A percentile compares a stretch with the other conserved stretches of the same genome.
Conservation (phyloP, 2,113 vertebrate species). For the Apteryx mantelli region DNA sequence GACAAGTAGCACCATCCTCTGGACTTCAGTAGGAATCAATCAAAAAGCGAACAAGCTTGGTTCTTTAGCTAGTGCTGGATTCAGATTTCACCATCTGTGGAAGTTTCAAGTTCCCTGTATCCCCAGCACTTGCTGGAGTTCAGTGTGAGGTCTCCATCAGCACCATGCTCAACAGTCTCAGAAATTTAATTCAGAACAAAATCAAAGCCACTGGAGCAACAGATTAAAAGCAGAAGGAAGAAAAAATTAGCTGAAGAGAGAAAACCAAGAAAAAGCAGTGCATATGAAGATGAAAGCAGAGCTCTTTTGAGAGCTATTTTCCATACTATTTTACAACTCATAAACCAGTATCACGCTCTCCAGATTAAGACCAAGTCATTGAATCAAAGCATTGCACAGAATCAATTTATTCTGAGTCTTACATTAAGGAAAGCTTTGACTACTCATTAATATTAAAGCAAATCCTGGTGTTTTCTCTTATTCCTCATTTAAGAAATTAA, state of each 20-base stretch:
- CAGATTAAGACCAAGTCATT: background rate
- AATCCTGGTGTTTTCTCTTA: background rate
- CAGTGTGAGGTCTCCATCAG: background rate
- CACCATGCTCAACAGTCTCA: background rate
- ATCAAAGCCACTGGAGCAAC: background rate
- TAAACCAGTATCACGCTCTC: background rate
- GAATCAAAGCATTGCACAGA: background rate
- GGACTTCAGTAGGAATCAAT: slow-evolving; percentile 34
- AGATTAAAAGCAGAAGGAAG: background rate
- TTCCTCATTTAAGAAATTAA: background rate
- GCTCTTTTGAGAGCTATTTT: background rate
- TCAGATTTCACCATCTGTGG: background rate
- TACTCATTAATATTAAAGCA: background rate
- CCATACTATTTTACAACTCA: background rate
- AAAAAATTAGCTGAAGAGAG: background rate
- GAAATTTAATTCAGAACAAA: background rate
- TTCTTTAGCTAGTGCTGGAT: background rate
- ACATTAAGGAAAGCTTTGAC: background rate
- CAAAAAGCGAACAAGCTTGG: background rate
- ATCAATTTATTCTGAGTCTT: background rate
- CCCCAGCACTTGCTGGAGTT: background rate
- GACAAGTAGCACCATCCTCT: slow-evolving; percentile 69
- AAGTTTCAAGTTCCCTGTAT: background rate
- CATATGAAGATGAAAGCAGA: background rate
- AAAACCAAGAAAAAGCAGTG: background rate